Evolutionary conservation across 1,140 invertebrate genomes (phyloP).

Genomic region (Hestina assimilis): DNA sequence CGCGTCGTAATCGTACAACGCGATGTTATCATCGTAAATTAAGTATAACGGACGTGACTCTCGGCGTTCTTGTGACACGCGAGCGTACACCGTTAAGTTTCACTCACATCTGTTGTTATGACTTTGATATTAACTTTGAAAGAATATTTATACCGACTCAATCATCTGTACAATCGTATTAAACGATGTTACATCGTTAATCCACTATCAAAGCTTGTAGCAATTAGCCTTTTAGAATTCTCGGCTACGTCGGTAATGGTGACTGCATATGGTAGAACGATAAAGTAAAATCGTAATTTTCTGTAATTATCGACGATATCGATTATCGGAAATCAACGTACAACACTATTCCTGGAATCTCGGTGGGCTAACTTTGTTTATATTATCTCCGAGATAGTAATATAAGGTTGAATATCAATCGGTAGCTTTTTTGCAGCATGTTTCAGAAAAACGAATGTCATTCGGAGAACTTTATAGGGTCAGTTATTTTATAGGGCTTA

Average conservation of each 20-base stretch:
- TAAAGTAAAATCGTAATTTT: slow-evolving; percentile 2
- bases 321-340: slow-evolving; percentile 3
- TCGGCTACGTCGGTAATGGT: not conserved
- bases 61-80: slow-evolving; percentile 25
- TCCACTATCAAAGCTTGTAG: not conserved
- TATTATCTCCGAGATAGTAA: not conserved
- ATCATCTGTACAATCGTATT: not conserved
- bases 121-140: not conserved
- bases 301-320: slow-evolving; percentile 7
- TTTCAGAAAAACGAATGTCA: slow-evolving; percentile 1
- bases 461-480: not conserved
- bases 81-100: slow-evolving; percentile 33
- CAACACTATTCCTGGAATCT: slow-evolving; percentile 13
- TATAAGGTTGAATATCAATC: not conserved
- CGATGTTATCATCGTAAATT: slow-evolving; percentile 38
- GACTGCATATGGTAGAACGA: not conserved
- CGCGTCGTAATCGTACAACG: slow-evolving; percentile 22
- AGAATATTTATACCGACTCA: not conserved
- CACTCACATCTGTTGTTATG: slow-evolving; percentile 5
- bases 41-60: slow-evolving; percentile 29
- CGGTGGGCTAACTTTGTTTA: not conserved
- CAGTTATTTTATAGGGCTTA: not conserved
- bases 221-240: not conserved
- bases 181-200: not conserved
- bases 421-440: not conserved